These are phyloP conservation scores for Parasteatoda tepidariorum DNA, from an alignment of 1,140 invertebrate genomes.

Conservation along the genomic window DNA sequence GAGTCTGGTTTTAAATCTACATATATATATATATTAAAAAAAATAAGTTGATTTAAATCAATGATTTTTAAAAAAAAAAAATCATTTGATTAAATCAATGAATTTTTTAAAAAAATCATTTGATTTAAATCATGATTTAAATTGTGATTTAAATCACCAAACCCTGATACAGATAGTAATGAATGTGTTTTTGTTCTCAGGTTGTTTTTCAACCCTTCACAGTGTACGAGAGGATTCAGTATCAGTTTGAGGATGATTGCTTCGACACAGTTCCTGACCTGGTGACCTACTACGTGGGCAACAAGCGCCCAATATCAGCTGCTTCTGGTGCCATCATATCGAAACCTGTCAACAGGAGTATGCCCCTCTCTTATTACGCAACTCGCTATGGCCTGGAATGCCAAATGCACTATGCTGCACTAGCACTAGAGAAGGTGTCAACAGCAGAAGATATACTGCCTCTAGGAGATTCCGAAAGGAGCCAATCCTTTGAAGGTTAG, in stretches of 20 bases:
- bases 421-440: conserved; percentile 52
- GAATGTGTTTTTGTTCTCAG: conserved; percentile 72
- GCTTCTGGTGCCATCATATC: conserved; percentile 88
- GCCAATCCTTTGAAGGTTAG: no score
- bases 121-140: no score
- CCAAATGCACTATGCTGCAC: conserved; percentile 66
- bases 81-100: no score
- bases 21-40: no score
- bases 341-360: conserved; percentile 79
- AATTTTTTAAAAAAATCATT: no score
- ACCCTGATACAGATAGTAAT: no score
- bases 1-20: no score
- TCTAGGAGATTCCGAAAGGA: no score
- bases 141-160: no score
- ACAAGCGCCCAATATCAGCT: conserved; percentile 84
- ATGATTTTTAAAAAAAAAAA: no score
- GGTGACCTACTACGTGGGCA: conserved; percentile 94
- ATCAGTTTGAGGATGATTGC: conserved; percentile 93
- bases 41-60: no score
- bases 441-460: no score
- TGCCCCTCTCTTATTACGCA: conserved; percentile 77
- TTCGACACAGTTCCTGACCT: conserved; percentile 93
- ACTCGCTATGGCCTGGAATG: conserved; percentile 71
- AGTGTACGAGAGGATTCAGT: conserved; percentile 90
- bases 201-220: conserved; percentile 88